A percentile compares a stretch with the other conserved stretches of the same genome.
Evolutionary conservation across 1,140 invertebrate species (phyloP).

Genomic region (Pogonomyrmex barbatus): DNA sequence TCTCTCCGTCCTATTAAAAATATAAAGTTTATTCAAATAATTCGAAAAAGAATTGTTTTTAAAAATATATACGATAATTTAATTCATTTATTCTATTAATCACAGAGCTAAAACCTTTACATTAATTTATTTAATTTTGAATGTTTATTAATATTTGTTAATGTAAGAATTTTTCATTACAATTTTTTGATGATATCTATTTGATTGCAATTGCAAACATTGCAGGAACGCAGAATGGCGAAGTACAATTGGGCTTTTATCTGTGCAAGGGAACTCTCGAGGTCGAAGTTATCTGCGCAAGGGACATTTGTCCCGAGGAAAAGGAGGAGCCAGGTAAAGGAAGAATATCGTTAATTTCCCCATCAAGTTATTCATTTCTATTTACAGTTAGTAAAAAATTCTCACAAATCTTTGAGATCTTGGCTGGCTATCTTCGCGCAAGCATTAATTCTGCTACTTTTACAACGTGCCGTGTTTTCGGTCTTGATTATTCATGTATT

Average conservation of each 20-base stretch:
- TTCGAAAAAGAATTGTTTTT: not conserved
- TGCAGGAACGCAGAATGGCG: slow-evolving; percentile 89
- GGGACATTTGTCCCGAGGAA: slow-evolving; percentile 86
- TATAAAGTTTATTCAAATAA: not conserved
- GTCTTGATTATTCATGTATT: slow-evolving; percentile 55
- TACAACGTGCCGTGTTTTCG: not conserved
- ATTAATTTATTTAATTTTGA: not conserved
- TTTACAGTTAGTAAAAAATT: slow-evolving; percentile 33
- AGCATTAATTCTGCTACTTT: slow-evolving; percentile 27
- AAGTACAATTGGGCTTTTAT: slow-evolving; percentile 94
- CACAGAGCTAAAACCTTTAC: not conserved
- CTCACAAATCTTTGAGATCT: slow-evolving; percentile 24
- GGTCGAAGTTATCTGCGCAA: slow-evolving; percentile 92
- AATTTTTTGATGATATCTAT: not conserved
- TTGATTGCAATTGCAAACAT: slow-evolving; percentile 43
- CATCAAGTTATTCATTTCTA: slow-evolving; percentile 10
- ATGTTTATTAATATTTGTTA: not conserved
- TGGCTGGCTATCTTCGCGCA: not conserved
- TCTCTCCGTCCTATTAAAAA: not conserved
- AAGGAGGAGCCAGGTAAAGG: slow-evolving; percentile 87
- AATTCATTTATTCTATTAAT: not conserved
- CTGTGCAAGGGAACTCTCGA: slow-evolving; percentile 97
- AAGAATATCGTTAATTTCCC: slow-evolving; percentile 18
- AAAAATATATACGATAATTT: not conserved
- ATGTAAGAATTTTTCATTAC: not conserved